phyloP scores from a whole-genome alignment of 2,888 invertebrate species.

The Drosophila prostipennis region DNA sequence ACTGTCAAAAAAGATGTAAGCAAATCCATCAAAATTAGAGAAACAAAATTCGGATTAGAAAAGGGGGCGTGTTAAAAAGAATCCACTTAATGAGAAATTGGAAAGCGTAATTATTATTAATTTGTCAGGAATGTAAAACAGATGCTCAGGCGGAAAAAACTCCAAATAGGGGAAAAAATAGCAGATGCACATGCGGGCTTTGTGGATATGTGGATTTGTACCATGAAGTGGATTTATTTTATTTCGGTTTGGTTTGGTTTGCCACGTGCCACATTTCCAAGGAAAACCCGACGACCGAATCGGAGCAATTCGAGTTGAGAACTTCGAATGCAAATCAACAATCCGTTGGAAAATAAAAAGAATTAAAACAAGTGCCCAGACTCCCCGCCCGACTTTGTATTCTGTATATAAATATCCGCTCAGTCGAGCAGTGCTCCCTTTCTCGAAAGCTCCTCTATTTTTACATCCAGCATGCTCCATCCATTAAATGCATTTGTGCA shows the following conservation, averaged over 20 bases:
- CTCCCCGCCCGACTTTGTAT: conserved; percentile 41
- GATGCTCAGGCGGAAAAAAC: conserved; percentile 59
- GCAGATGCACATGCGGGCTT: conserved; percentile 42
- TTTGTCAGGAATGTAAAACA: conserved; percentile 79
- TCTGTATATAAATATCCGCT: conserved; percentile 42
- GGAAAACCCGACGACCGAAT: conserved; percentile 42
- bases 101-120: conserved; percentile 74
- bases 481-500: conserved; percentile 76
- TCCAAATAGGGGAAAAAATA: conserved; percentile 31
- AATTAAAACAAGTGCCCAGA: conserved; percentile 66
- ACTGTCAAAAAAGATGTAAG: conserved; percentile 33
- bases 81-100: conserved; percentile 42
- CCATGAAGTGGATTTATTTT: conserved; percentile 18
- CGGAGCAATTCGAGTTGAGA: conserved; percentile 30
- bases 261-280: conserved; percentile 41
- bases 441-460: conserved; percentile 53
- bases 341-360: conserved; percentile 59
- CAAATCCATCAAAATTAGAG: conserved; percentile 68
- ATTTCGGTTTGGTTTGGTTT: conserved; percentile 12
- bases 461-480: conserved; percentile 48
- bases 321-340: conserved; percentile 65
- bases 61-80: neutral
- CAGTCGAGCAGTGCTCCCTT: conserved; percentile 32
- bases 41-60: neutral
- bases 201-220: conserved; percentile 3